phyloP scores from a whole-genome alignment of 2,888 invertebrate genomes.

The Catocala nupta region DNA sequence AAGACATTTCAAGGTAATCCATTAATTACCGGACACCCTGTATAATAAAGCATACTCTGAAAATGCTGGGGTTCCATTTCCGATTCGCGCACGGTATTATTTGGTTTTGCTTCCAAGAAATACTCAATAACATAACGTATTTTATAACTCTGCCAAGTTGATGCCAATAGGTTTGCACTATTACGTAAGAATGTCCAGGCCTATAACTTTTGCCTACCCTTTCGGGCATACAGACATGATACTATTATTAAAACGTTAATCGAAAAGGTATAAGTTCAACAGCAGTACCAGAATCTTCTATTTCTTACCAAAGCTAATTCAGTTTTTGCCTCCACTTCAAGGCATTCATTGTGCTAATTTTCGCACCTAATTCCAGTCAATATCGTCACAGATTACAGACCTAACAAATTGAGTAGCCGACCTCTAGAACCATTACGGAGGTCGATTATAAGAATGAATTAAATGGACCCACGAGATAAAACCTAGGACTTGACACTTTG shows the following conservation, averaged over 20 bases:
- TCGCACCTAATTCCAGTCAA: slow-evolving; percentile 46
- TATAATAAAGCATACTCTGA: too few relatives aligned
- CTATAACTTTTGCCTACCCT: too few relatives aligned
- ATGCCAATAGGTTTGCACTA: too few relatives aligned
- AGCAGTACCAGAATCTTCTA: background rate
- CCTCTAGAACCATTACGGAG: slow-evolving; percentile 35
- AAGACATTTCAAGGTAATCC: too few relatives aligned
- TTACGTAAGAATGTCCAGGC: too few relatives aligned
- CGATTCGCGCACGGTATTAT: too few relatives aligned
- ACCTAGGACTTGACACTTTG: slow-evolving; percentile 34
- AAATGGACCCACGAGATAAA: slow-evolving; percentile 42
- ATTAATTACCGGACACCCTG: too few relatives aligned
- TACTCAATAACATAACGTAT: too few relatives aligned
- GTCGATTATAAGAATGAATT: slow-evolving; percentile 47
- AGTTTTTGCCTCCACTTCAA: slow-evolving; percentile 34
- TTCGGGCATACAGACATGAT: too few relatives aligned
- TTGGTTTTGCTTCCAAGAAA: too few relatives aligned
- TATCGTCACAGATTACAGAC: slow-evolving; percentile 43
- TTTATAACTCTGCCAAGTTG: too few relatives aligned
- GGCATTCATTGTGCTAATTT: slow-evolving; percentile 39
- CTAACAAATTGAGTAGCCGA: slow-evolving; percentile 44
- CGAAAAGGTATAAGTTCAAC: background rate
- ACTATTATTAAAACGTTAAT: background rate
- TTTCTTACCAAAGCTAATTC: slow-evolving; percentile 4
- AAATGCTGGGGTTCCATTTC: too few relatives aligned